Evolutionary conservation across 2,113 vertebrate genomes (phyloP).

Genomic region (Daubentonia madagascariensis): DNA sequence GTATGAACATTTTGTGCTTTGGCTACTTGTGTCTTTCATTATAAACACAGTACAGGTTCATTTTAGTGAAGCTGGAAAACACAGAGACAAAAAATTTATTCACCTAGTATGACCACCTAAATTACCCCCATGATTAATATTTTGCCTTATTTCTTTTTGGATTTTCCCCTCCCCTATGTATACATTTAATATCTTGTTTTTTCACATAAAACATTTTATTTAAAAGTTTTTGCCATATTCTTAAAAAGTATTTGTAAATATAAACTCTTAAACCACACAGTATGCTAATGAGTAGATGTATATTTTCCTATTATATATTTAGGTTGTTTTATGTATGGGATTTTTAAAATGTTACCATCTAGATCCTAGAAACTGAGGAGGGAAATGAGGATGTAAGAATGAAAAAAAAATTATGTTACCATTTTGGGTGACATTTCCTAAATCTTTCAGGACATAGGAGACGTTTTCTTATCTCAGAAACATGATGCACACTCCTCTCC

Average conservation of each 20-base stretch:
- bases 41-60: constrained; percentile 25
- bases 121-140: background rate
- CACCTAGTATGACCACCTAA: background rate
- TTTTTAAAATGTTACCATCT: background rate
- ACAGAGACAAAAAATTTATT: background rate
- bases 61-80: constrained; percentile 29
- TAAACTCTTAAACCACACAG: background rate
- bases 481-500: background rate
- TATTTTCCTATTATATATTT: background rate
- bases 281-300: background rate
- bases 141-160: constrained; percentile 15
- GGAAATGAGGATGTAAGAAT: background rate
- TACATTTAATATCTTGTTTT: constrained; percentile 33
- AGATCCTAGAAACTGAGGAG: background rate
- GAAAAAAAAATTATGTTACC: background rate
- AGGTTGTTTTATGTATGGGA: background rate
- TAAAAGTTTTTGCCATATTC: background rate
- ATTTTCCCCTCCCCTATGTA: background rate
- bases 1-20: constrained; percentile 34
- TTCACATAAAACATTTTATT: constrained; percentile 40
- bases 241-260: constrained; percentile 6
- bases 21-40: constrained; percentile 27
- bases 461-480: background rate
- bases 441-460: background rate
- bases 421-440: background rate